Evolutionary conservation across 1,140 invertebrate species (phyloP).

Genomic region (Scaptomyza hsui): DNA sequence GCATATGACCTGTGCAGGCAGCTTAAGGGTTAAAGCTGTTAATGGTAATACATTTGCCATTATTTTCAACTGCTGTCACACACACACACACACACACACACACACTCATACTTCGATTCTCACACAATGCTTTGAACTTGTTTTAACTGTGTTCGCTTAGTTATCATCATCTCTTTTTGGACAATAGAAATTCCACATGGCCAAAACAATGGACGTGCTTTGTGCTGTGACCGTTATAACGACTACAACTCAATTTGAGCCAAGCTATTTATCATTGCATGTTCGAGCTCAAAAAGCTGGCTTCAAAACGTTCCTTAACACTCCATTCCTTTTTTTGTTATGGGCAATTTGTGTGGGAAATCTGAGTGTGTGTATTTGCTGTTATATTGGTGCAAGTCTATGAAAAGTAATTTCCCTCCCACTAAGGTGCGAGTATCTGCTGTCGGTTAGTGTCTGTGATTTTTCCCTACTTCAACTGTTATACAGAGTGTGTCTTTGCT

Average conservation of each 20-base stretch:
- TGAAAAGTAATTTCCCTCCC: too few relatives aligned
- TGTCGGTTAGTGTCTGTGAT: not conserved
- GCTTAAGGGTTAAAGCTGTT: conserved; percentile 55
- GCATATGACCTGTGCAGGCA: conserved; percentile 39
- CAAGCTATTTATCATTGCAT: conserved; percentile 1
- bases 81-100: conserved; percentile 15
- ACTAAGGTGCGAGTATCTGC: too few relatives aligned
- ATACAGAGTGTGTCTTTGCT: not conserved
- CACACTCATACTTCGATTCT: not conserved
- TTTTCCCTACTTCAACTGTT: not conserved
- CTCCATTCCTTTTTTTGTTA: not conserved
- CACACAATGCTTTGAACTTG: conserved; percentile 34
- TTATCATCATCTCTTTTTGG: conserved; percentile 37
- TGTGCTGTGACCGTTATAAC: conserved; percentile 42
- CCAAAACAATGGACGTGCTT: conserved; percentile 41
- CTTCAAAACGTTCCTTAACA: not conserved
- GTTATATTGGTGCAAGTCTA: not conserved
- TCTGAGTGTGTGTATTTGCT: not conserved
- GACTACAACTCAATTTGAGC: conserved; percentile 31
- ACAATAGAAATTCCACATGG: conserved; percentile 50
- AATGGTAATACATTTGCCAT: conserved; percentile 42
- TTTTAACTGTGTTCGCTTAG: conserved; percentile 46
- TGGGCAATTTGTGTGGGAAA: not conserved
- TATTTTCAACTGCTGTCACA: conserved; percentile 23
- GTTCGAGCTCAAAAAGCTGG: not conserved